A percentile compares a stretch with the other conserved stretches of the same genome.
Evolutionary conservation across 2,888 invertebrate genomes (phyloP).

Genomic region (Rapana venosa): DNA sequence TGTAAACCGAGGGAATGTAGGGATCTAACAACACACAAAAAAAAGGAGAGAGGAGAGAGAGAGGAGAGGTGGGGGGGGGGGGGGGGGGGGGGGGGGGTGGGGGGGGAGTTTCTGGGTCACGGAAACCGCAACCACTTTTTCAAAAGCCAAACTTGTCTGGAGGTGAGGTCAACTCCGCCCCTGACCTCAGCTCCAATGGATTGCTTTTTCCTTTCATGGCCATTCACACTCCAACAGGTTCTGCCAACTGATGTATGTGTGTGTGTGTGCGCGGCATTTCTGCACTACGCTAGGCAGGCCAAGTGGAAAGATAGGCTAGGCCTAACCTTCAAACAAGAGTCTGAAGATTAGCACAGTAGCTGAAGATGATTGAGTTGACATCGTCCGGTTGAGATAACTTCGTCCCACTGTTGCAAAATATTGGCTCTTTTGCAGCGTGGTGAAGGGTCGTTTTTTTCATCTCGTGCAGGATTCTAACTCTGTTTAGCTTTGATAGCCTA

Average conservation of each 20-base stretch:
- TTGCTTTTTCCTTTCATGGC: conserved; percentile 34
- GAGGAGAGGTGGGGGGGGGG: too few species aligned
- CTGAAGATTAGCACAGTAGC: not conserved
- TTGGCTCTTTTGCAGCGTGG: not conserved
- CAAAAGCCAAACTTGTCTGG: conserved; percentile 25
- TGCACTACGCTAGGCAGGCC: too few species aligned
- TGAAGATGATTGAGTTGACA: conserved; percentile 25
- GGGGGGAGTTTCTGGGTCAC: conserved; percentile 31
- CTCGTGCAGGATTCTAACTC: not conserved
- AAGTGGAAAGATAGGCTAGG: conserved; percentile 23
- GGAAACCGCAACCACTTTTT: conserved; percentile 36
- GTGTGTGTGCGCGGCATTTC: conserved; percentile 22
- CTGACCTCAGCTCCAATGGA: conserved; percentile 37
- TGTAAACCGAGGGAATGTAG: not conserved
- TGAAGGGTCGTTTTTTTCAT: not conserved
- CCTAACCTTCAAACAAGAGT: not conserved
- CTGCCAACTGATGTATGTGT: conserved; percentile 29
- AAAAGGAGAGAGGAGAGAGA: not conserved
- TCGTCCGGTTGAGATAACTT: conserved; percentile 14
- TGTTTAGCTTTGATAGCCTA: not conserved
- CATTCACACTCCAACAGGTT: conserved; percentile 45
- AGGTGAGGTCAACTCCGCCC: conserved; percentile 38
- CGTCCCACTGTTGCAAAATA: not conserved
- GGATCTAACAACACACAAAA: not conserved
- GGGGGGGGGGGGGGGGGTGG: too few species aligned